Evolutionary conservation across 2,797 vertebrate genomes (phyloP).

Genomic region (Potorous gilbertii): DNA sequence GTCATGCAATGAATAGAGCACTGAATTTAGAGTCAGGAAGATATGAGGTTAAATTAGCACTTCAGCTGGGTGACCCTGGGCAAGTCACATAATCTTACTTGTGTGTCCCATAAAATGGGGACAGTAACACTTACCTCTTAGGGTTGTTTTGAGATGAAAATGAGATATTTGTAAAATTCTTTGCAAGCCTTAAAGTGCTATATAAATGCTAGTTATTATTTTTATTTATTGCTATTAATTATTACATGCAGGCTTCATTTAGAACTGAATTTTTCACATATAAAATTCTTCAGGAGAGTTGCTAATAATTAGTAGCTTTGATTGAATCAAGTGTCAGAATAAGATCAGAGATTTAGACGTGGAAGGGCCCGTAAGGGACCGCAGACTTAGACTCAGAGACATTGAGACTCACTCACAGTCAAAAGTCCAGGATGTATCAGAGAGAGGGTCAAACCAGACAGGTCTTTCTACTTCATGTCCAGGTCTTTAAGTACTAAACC

Average conservation of each 20-base stretch:
- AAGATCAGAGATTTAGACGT: neutral
- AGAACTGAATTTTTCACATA: conserved; percentile 48
- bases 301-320: neutral
- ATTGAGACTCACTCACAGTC: neutral
- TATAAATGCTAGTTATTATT: neutral
- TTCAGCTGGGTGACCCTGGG: neutral
- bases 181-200: neutral
- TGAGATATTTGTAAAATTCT: neutral
- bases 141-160: neutral
- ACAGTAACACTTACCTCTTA: neutral
- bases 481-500: neutral
- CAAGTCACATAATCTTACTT: neutral
- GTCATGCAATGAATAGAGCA: neutral
- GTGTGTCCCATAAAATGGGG: neutral
- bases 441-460: neutral
- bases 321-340: conserved; percentile 21
- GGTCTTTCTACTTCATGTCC: neutral
- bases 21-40: neutral
- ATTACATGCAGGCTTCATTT: neutral
- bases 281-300: conserved; percentile 4
- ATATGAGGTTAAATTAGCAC: neutral
- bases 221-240: too few relatives aligned
- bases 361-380: neutral
- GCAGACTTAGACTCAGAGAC: neutral
- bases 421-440: neutral